phyloP scores from a whole-genome alignment of 92 coral and sea anemone species.

The Paragorgia papillata region DNA sequence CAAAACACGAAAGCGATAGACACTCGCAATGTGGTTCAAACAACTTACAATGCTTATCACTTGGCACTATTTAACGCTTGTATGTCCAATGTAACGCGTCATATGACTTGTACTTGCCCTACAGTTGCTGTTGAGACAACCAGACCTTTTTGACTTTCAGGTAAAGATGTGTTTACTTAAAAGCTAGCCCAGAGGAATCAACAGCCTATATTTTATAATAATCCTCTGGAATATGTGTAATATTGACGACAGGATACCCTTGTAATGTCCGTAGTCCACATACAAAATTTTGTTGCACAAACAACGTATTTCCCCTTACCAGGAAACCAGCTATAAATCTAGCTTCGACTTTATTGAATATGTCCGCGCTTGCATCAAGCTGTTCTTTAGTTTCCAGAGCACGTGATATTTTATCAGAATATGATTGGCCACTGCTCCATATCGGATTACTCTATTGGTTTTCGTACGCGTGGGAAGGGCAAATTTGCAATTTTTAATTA shows the following conservation, averaged over 20 bases:
- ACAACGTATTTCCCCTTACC: not conserved
- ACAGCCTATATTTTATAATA: not conserved
- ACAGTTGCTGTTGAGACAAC: not conserved
- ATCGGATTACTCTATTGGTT: constrained; percentile 31
- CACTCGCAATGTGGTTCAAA: not conserved
- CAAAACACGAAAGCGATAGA: constrained; percentile 26
- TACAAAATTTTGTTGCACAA: not conserved
- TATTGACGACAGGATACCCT: not conserved
- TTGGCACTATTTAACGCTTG: not conserved
- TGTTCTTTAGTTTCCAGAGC: not conserved
- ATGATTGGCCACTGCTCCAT: constrained; percentile 8
- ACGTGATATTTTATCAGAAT: constrained; percentile 7
- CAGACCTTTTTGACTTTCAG: constrained; percentile 18
- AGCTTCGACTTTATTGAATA: constrained; percentile 33
- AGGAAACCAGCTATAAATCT: not conserved
- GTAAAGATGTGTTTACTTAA: constrained; percentile 21
- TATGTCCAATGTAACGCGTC: not conserved
- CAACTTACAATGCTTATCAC: constrained; percentile 1
- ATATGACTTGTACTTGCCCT: constrained; percentile 12
- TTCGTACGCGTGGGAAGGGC: constrained; percentile 42
- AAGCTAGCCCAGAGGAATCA: constrained; percentile 28
- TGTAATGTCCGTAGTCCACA: constrained; percentile 5
- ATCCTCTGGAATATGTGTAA: not conserved
- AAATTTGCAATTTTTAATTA: constrained; percentile 23
- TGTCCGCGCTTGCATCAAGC: constrained; percentile 47